Percentiles rank a stretch among this genome's conserved stretches.
phyloP scores from a whole-genome alignment of 2,888 invertebrate species.

The Sinentomon sp. region DNA sequence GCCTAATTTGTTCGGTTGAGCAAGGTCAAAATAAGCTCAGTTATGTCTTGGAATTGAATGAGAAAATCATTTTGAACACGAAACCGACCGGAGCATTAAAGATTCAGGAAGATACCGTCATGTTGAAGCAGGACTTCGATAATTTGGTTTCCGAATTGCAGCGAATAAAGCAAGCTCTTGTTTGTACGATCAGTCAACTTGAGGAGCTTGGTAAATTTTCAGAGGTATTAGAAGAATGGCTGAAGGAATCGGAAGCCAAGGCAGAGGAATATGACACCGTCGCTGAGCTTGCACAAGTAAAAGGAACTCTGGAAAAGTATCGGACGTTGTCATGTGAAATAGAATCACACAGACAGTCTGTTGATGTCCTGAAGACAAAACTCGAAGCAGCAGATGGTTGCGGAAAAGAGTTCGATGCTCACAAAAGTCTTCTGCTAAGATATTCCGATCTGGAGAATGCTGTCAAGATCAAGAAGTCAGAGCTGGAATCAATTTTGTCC shows the following conservation, averaged over 20 bases:
- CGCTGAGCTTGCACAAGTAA: too few relatives aligned
- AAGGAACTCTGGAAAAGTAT: slow-evolving; percentile 62
- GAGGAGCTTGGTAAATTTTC: slow-evolving; percentile 14
- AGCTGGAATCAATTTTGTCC: too few relatives aligned
- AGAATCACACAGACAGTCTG: slow-evolving; percentile 43
- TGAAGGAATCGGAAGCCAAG: slow-evolving; percentile 58
- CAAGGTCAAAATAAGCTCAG: slow-evolving; percentile 65
- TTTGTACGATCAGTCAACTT: slow-evolving; percentile 11
- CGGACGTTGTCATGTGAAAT: slow-evolving; percentile 55
- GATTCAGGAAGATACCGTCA: slow-evolving; percentile 74
- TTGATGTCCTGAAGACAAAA: slow-evolving; percentile 44
- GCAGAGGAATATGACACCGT: too few relatives aligned
- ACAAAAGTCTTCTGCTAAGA: too few relatives aligned
- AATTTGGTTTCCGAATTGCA: slow-evolving; percentile 53
- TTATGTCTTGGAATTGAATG: slow-evolving; percentile 66
- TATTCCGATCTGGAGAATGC: too few relatives aligned
- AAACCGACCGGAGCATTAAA: slow-evolving; percentile 62
- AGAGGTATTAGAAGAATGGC: too few relatives aligned
- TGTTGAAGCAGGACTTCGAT: slow-evolving; percentile 65
- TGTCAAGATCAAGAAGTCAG: too few relatives aligned
- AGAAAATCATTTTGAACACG: slow-evolving; percentile 75
- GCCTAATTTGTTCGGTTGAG: slow-evolving; percentile 64
- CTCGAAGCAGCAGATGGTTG: too few relatives aligned
- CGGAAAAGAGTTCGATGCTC: too few relatives aligned
- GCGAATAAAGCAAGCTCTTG: slow-evolving; percentile 15